Evolutionary conservation across 2,888 invertebrate genomes (phyloP).

Genomic region (Aproaerema taeniolella): DNA sequence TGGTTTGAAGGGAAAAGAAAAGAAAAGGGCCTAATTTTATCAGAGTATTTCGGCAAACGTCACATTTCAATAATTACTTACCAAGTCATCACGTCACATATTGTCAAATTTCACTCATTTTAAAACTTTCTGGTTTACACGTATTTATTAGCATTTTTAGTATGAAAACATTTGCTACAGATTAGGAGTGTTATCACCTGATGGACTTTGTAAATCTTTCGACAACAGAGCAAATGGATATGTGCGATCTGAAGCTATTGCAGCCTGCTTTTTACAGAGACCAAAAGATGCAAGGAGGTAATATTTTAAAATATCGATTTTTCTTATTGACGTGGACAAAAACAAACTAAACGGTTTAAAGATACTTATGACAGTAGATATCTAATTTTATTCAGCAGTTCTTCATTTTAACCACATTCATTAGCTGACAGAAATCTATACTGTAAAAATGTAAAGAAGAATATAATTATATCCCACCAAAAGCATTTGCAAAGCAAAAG

Average conservation of each 20-base stretch:
- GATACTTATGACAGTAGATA: not conserved
- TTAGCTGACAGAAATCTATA: no score
- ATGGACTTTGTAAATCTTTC: constrained; percentile 14
- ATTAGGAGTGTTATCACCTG: constrained; percentile 10
- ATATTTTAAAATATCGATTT: not conserved
- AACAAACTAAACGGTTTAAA: no score
- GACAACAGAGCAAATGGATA: constrained; percentile 13
- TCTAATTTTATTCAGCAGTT: not conserved
- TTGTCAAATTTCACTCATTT: no score
- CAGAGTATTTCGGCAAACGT: no score
- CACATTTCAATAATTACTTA: no score
- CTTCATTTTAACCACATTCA: no score
- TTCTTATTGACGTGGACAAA: no score
- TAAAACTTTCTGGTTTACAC: not conserved
- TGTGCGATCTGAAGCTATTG: constrained; percentile 7
- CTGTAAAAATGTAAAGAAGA: no score
- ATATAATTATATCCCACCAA: no score
- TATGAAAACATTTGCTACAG: not conserved
- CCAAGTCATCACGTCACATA: no score
- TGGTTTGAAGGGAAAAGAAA: not conserved
- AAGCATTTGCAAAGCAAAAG: no score
- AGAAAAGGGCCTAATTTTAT: no score
- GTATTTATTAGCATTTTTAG: not conserved
- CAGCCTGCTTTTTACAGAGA: constrained; percentile 11
- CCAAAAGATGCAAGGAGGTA: constrained; percentile 13